Evolutionary conservation across 53 echinoderm and acorn worm genomes (phyloP), one percentile per base, ranked within the genome.

Genomic region (Antedon mediterranea): DNA sequence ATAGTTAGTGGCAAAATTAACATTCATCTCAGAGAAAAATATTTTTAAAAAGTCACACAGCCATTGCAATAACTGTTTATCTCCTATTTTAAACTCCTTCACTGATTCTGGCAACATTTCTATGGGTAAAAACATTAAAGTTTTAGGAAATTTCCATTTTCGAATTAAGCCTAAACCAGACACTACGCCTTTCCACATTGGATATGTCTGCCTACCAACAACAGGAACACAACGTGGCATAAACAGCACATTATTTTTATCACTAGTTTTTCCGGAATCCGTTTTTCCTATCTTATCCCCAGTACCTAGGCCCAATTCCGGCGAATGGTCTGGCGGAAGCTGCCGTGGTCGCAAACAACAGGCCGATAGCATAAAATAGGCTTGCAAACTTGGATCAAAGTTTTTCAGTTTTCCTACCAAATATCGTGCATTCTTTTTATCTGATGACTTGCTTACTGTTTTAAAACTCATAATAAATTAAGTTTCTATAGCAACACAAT

Each of bases 161-260:
- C 57, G 57, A 13, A 33, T 86, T 41, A 83, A 81, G 0, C 81
- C 43, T 14, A 88, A 72, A 76, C 77, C 72, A 29, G 88, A 79
- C 23, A 90, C 34, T 43, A 80, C 73, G 0, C 90, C 90, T 70
- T 90, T 88, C 93, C 93, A 93, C 93, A 93, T 93, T 71, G 73
- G 81, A 57, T 93, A 93, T 0, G 93, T 93, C 77, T 93, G 93
- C 31, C 93, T 80, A 34, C 90, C 93, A 76, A 71, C 79, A 79
- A 43, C 79, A 4, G 88, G 74, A 27, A 93, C 83, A 32, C 90
- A 82, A 31, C 84, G 73, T 18, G 57, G 57, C 57, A 23, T 57
- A 18, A 57, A 57, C 2, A 57, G 23, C 23, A 57, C 57, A 41
- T 13, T 13, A 7, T 41, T 41, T 41, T 5, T 41, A 41, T 41